These are phyloP conservation scores for Harpalus rubripes DNA, from an alignment of 2,888 invertebrate genomes.

Conservation along the genomic window DNA sequence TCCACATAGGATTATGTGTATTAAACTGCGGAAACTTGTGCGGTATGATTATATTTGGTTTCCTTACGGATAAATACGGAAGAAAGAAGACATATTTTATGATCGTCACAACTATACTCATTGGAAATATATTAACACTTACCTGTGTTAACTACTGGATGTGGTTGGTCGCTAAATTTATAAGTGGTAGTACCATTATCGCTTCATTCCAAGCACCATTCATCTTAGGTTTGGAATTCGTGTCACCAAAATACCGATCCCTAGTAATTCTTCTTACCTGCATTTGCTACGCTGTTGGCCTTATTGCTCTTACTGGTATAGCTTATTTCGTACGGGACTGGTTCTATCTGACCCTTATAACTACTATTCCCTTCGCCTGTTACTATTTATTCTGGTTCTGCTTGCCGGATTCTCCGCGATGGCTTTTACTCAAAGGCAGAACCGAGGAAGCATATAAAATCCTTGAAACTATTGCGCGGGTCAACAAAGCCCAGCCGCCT, in stretches of 20 bases:
- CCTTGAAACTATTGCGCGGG: slow-evolving; percentile 87
- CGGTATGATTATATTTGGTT: slow-evolving; percentile 93
- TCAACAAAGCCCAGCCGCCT: slow-evolving; percentile 80
- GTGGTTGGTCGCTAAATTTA: slow-evolving; percentile 88
- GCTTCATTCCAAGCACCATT: slow-evolving; percentile 97
- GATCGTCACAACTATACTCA: slow-evolving; percentile 89
- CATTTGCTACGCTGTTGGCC: slow-evolving; percentile 92
- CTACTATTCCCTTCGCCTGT: slow-evolving; percentile 90
- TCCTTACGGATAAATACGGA: slow-evolving; percentile 92
- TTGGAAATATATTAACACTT: slow-evolving; percentile 89
- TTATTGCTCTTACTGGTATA: slow-evolving; percentile 89
- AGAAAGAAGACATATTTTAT: slow-evolving; percentile 91
- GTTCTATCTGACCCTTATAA: slow-evolving; percentile 88
- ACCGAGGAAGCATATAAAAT: slow-evolving; percentile 90
- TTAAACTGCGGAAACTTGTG: slow-evolving; percentile 93
- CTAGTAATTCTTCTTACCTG: slow-evolving; percentile 96
- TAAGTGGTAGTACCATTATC: slow-evolving; percentile 94
- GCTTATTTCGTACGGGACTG: slow-evolving; percentile 92
- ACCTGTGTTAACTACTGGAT: slow-evolving; percentile 88
- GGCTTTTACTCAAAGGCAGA: slow-evolving; percentile 90
- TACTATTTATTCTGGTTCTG: slow-evolving; percentile 93
- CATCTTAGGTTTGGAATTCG: slow-evolving; percentile 94
- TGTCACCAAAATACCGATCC: slow-evolving; percentile 93
- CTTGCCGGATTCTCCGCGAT: slow-evolving; percentile 94
- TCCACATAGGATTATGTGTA: slow-evolving; percentile 91